Evolutionary conservation across 37 sponge, comb jelly and placozoan genomes (phyloP).

Genomic region (Agelas oroides): DNA sequence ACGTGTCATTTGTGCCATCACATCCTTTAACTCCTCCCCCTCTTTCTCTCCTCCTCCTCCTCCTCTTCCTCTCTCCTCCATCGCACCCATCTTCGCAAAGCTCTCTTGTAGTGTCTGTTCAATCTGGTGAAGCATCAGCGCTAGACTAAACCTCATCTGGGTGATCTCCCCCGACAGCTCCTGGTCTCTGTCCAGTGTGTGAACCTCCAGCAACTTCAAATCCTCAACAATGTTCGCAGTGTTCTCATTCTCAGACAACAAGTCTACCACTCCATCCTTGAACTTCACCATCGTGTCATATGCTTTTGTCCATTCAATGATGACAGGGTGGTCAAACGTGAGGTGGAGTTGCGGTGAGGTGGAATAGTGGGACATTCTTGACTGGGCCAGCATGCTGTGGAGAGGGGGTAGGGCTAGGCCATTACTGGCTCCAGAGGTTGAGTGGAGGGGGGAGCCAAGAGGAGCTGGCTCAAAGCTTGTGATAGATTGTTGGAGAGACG

Average conservation of each 20-base stretch:
- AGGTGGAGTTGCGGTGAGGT: neutral
- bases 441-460: slow-evolving; percentile 12
- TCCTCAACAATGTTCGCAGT: neutral
- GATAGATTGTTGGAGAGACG: slow-evolving; percentile 6
- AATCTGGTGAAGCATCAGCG: slow-evolving; percentile 60
- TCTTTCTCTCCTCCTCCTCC: neutral
- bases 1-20: slow-evolving; percentile 4
- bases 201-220: slow-evolving; percentile 17
- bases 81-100: neutral
- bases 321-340: slow-evolving; percentile 56
- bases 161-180: slow-evolving; percentile 68
- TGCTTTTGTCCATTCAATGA: slow-evolving; percentile 61
- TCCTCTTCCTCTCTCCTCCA: neutral
- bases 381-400: slow-evolving; percentile 1
- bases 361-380: slow-evolving; percentile 34
- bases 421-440: neutral
- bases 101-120: slow-evolving; percentile 57
- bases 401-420: no score
- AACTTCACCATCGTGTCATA: slow-evolving; percentile 59
- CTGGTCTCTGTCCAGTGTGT: neutral
- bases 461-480: slow-evolving; percentile 4
- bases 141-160: slow-evolving; percentile 66
- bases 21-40: slow-evolving; percentile 20
- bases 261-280: slow-evolving; percentile 42
- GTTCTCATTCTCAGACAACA: slow-evolving; percentile 3